Conservation (phyloP, 2,888 invertebrate species). For the Leucophora obtusa region DNA sequence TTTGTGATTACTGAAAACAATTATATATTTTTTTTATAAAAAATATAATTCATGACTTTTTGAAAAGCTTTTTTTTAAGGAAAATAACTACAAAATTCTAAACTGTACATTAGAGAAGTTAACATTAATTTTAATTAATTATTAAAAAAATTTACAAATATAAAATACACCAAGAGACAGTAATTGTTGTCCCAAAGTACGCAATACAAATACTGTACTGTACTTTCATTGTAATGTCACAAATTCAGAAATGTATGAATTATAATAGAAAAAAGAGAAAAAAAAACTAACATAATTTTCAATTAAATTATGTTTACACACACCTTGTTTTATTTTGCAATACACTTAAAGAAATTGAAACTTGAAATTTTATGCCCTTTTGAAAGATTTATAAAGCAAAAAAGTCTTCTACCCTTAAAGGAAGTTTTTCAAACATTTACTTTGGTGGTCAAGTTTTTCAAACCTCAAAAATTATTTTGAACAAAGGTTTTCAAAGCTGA, state of each 20-base stretch:
- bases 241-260: constrained; percentile 59
- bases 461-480: too few relatives aligned
- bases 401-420: too few relatives aligned
- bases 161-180: constrained; percentile 33
- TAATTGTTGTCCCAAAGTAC: constrained; percentile 57
- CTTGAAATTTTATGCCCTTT: neutral
- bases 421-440: too few relatives aligned
- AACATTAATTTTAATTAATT: constrained; percentile 61
- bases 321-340: constrained; percentile 57
- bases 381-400: too few relatives aligned
- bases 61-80: constrained; percentile 40
- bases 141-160: constrained; percentile 2
- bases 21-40: constrained; percentile 34
- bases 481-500: too few relatives aligned
- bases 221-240: constrained; percentile 50
- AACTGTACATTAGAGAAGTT: constrained; percentile 62
- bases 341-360: neutral
- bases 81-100: constrained; percentile 51
- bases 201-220: constrained; percentile 27
- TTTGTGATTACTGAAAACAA: constrained; percentile 59
- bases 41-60: constrained; percentile 56
- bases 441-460: too few relatives aligned
- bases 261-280: constrained; percentile 37
- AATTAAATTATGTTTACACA: constrained; percentile 63
- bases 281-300: constrained; percentile 61